phyloP scores from a whole-genome alignment of 2,797 vertebrate genomes.

The Holocentrus rufus region DNA sequence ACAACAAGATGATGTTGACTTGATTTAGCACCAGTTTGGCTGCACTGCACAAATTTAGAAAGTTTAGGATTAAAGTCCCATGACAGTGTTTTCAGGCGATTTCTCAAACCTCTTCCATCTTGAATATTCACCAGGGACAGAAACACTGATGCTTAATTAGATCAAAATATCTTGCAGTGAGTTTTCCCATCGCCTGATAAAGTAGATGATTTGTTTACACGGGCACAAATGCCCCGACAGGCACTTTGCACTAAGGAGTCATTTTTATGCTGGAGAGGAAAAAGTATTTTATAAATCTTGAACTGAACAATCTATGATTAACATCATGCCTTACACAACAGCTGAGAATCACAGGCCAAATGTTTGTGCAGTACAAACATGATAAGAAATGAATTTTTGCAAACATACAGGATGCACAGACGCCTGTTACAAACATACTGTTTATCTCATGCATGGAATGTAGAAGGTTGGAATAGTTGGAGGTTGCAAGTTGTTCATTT shows the following conservation, averaged over 20 bases:
- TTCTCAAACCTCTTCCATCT: slow-evolving; percentile 37
- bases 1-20: slow-evolving; percentile 53
- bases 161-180: slow-evolving; percentile 50
- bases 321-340: slow-evolving; percentile 23
- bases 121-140: slow-evolving; percentile 7
- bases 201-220: slow-evolving; percentile 51
- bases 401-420: slow-evolving; percentile 21
- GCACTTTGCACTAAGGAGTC: slow-evolving; percentile 69
- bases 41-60: slow-evolving; percentile 8
- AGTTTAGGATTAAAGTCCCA: slow-evolving; percentile 22
- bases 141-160: slow-evolving; percentile 57
- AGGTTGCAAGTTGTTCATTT: slow-evolving; percentile 29
- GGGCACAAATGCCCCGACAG: slow-evolving; percentile 70
- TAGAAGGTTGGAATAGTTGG: slow-evolving; percentile 30
- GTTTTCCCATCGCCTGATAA: slow-evolving; percentile 51
- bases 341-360: not conserved
- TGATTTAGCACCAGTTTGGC: slow-evolving; percentile 57
- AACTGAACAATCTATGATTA: slow-evolving; percentile 39
- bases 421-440: slow-evolving; percentile 27
- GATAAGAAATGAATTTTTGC: slow-evolving; percentile 15
- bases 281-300: not conserved
- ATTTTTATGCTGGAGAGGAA: slow-evolving; percentile 36
- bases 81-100: slow-evolving; percentile 28
- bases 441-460: slow-evolving; percentile 60
- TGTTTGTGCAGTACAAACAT: slow-evolving; percentile 5